phyloP scores from a whole-genome alignment of 2,888 invertebrate species.

The Boloria euphrosyne region DNA sequence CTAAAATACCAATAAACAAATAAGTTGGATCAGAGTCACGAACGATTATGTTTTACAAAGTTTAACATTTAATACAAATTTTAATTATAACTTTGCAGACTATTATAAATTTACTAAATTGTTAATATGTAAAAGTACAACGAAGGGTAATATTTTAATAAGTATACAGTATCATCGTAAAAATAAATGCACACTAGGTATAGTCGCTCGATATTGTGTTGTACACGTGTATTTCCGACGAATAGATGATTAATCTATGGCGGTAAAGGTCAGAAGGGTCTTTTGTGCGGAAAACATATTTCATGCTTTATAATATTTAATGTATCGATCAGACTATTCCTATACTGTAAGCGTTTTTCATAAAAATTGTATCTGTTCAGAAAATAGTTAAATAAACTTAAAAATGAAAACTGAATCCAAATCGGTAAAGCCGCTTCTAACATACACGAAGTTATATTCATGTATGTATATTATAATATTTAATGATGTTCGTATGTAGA shows the following conservation, averaged over 20 bases:
- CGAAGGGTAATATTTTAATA: too few species aligned
- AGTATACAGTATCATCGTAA: not conserved
- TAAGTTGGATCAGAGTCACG: slow-evolving; percentile 7
- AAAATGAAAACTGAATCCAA: too few species aligned
- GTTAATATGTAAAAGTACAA: too few species aligned
- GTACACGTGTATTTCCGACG: slow-evolving; percentile 17
- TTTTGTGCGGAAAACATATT: slow-evolving; percentile 27
- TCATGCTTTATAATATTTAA: slow-evolving; percentile 3
- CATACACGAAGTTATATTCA: too few species aligned
- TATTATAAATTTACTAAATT: too few species aligned
- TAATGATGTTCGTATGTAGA: too few species aligned
- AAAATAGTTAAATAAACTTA: too few species aligned
- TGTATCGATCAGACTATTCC: not conserved
- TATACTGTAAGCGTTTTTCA: too few species aligned
- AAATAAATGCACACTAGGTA: not conserved
- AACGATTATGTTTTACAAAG: slow-evolving; percentile 7
- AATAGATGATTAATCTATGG: slow-evolving; percentile 24
- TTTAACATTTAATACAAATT: slow-evolving; percentile 3
- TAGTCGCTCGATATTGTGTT: slow-evolving; percentile 11
- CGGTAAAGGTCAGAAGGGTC: slow-evolving; percentile 26
- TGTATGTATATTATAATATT: too few species aligned
- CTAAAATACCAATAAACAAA: too few species aligned
- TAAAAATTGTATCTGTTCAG: too few species aligned
- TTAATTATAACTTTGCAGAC: not conserved
- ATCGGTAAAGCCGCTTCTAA: too few species aligned